These are phyloP conservation scores for Cotesia glomerata DNA, from an alignment of 1,140 invertebrate species.

Conservation along the genomic window DNA sequence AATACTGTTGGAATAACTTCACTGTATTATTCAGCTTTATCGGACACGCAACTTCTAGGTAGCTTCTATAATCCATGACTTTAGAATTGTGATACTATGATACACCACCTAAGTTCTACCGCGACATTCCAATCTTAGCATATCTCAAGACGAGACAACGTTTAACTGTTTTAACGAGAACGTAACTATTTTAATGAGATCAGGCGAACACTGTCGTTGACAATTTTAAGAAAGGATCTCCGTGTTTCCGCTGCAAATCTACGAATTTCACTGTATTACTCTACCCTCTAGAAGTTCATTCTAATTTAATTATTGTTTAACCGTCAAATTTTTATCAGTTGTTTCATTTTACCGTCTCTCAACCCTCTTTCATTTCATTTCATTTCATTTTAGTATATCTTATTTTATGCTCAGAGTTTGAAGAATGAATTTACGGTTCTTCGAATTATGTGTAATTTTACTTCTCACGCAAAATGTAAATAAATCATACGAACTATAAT, in stretches of 20 bases:
- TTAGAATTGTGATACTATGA: constrained; percentile 32
- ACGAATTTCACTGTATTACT: not conserved
- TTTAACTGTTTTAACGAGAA: constrained; percentile 41
- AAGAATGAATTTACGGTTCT: not conserved
- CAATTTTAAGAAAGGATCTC: constrained; percentile 35
- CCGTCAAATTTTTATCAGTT: no score
- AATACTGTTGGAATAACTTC: constrained; percentile 38
- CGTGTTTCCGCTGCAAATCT: constrained; percentile 28
- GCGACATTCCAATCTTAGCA: no score
- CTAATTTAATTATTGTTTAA: no score
- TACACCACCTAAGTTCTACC: constrained; percentile 31
- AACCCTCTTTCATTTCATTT: not conserved
- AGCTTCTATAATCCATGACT: not conserved
- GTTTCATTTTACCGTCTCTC: no score
- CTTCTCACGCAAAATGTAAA: not conserved
- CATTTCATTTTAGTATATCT: not conserved
- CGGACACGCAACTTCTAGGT: constrained; percentile 21
- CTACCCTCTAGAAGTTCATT: not conserved
- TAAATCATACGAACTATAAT: not conserved
- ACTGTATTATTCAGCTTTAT: constrained; percentile 38
- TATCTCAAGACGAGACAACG: constrained; percentile 37
- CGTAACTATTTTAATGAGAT: constrained; percentile 52
- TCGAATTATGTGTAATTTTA: not conserved
- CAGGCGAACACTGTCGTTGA: constrained; percentile 20
- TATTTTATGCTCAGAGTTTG: not conserved